These are phyloP conservation scores for Ceramica pisi DNA, from an alignment of 2,888 invertebrate species.

Conservation along the genomic window DNA sequence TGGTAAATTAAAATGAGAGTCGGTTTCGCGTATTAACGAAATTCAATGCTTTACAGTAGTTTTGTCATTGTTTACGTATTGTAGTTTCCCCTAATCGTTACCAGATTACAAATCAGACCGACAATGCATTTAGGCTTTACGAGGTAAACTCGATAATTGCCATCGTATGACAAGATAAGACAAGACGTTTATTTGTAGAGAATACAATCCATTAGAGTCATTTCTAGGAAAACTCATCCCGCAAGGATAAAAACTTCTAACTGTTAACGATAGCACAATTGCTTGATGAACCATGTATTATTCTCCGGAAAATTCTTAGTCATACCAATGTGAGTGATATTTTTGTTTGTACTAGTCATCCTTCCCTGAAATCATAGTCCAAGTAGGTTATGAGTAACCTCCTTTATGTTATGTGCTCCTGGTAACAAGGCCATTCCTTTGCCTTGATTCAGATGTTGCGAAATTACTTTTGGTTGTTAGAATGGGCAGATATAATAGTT, in stretches of 20 bases:
- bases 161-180: too few relatives aligned
- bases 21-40: too few relatives aligned
- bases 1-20: too few relatives aligned
- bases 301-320: conserved; percentile 51
- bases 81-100: too few relatives aligned
- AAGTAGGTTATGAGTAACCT: conserved; percentile 52
- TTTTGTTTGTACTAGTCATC: conserved; percentile 59
- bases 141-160: too few relatives aligned
- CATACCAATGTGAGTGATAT: conserved; percentile 40
- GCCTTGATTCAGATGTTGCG: conserved; percentile 32
- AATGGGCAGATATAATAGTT: not conserved
- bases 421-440: conserved; percentile 35
- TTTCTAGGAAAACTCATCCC: conserved; percentile 2
- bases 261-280: not conserved
- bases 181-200: too few relatives aligned
- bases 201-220: not conserved
- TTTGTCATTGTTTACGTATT: too few relatives aligned
- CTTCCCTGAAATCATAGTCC: conserved; percentile 50
- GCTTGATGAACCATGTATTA: conserved; percentile 6
- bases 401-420: conserved; percentile 14
- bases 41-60: too few relatives aligned
- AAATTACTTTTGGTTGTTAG: conserved; percentile 22
- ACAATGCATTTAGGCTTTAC: not conserved
- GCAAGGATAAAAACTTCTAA: conserved; percentile 29
- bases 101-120: not conserved